Conservation (phyloP, 2,797 vertebrate species). For the Melanotaenia parkinsoni region DNA sequence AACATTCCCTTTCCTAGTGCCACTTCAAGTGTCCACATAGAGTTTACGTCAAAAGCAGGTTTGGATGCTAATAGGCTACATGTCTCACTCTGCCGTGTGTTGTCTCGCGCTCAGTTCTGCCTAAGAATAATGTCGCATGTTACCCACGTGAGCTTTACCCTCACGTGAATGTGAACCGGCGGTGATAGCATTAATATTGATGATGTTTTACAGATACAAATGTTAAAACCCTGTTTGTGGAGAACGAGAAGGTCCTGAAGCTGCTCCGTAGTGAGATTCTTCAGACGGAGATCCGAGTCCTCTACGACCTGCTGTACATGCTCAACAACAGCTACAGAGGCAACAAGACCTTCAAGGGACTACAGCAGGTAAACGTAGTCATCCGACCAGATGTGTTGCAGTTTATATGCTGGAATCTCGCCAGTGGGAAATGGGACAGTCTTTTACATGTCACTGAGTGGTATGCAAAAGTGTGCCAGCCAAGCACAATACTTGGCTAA, state of each 20-base stretch:
- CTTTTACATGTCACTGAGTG: not conserved
- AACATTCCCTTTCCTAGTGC: conserved; percentile 72
- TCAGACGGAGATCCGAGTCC: conserved; percentile 84
- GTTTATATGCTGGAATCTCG: not conserved
- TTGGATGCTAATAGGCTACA: fast-evolving
- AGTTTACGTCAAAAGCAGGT: conserved; percentile 67
- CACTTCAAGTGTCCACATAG: conserved; percentile 58
- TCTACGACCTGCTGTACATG: conserved; percentile 85
- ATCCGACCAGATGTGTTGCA: conserved; percentile 26
- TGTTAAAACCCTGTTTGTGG: conserved; percentile 66
- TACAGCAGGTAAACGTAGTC: conserved; percentile 86
- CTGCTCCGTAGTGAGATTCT: conserved; percentile 77
- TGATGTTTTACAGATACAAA: conserved; percentile 67
- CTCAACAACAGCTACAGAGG: conserved; percentile 81
- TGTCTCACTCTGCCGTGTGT: fast-evolving
- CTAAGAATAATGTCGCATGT: fast-evolving
- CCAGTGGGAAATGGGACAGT: not conserved
- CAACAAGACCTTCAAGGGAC: conserved; percentile 85
- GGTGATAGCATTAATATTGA: not conserved
- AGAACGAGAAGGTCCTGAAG: conserved; percentile 64
- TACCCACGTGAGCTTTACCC: conserved; percentile 34
- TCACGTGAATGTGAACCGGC: not conserved
- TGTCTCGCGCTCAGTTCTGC: not conserved
- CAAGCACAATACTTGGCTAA: not conserved
- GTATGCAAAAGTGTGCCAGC: not conserved